Conservation (phyloP, 2,797 vertebrate genomes). For the Tolypeutes matacus region DNA sequence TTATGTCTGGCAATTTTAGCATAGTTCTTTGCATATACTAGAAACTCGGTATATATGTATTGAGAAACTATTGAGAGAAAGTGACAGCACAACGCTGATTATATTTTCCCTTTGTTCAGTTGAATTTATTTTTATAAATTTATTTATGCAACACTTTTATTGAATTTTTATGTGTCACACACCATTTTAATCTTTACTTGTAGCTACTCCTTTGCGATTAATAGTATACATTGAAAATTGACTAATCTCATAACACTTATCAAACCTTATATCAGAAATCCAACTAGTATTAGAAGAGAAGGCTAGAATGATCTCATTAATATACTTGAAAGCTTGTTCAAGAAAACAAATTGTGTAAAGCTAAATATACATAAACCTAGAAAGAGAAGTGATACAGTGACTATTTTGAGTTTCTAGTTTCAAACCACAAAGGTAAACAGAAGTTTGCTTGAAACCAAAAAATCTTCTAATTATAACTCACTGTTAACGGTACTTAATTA, state of each 20-base stretch:
- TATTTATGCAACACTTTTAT: not conserved
- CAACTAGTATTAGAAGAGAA: not conserved
- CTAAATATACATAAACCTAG: constrained; percentile 63
- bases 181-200: constrained; percentile 5
- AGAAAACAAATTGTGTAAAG: constrained; percentile 18
- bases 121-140: not conserved
- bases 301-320: not conserved
- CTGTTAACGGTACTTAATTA: constrained; percentile 56
- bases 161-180: not conserved
- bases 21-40: not conserved
- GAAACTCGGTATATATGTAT: not conserved
- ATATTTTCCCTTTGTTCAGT: not conserved
- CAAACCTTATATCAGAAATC: not conserved
- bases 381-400: constrained; percentile 63
- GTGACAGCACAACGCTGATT: not conserved
- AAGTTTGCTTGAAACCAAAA: constrained; percentile 58
- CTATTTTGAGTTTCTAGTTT: constrained; percentile 64
- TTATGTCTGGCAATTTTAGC: not conserved
- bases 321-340: constrained; percentile 53
- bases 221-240: not conserved
- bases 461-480: constrained; percentile 65
- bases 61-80: not conserved
- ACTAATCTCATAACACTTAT: not conserved
- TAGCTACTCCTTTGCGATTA: not conserved
- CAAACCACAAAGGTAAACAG: constrained; percentile 61